Base-by-base conservation (phyloP, 2,888 invertebrate genomes). In the Lottia gigantea region DNA sequence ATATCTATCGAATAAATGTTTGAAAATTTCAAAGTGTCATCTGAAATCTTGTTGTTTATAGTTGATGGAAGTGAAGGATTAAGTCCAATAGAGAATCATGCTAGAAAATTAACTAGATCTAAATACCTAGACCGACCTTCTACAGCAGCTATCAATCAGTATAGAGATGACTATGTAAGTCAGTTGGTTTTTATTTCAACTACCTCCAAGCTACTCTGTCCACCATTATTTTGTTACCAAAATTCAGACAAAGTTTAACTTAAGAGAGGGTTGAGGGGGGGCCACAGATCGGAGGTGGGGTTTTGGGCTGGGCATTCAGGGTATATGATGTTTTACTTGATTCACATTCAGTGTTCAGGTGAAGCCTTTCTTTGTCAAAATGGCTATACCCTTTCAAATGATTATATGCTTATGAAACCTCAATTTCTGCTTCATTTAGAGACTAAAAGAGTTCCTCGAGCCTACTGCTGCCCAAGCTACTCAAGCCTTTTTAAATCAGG, bases 401-500 rank as follows among this genome's bases (percentile, higher is more conserved):
- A 3, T 31, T 31, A 3, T 31, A 31, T 31, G 3, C 2, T 31
- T 31, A 3, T 31, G 6, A 31, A 31, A 3, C 2, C 31, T 40
- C 6, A 40, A 40, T 40, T 8, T 40, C 40, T 40, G 11, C 40
- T 40, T 40, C 11, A 40, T 40, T n/a, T 72, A 80, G 80, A 73
- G 76, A 19, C 68, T 78, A 25, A 74, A 73, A 66, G 66, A 77
- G 7, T 46, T 67, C 16, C 62, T 80, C 46, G 78, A 75, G 16
- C 81, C 84, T 15, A 74, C 77, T 45, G 82, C 82, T 40, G 80
- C 80, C 0, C 82, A 83, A 73, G 85, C 81, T 25, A 81, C 82
- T 16, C 81, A 84, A 46, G 83, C 85, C 0, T 85, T 83, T 83
- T 69, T 83, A 19, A 82, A 83, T 66, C 68, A 81, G 26, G 83